Conservation (phyloP, 2,888 invertebrate genomes). For the Drosophila neotestacea region DNA sequence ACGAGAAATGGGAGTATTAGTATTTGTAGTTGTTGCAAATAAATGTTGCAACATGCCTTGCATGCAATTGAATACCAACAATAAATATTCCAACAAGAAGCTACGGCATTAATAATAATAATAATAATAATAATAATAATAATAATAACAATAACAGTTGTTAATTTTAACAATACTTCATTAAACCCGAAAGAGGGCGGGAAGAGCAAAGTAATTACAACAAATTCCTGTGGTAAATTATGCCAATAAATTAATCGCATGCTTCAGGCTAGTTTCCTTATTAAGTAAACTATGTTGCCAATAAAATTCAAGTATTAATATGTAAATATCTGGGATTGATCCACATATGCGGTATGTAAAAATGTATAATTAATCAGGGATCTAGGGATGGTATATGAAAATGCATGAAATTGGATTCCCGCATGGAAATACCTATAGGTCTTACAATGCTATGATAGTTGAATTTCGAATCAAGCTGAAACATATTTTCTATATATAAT, state of each 20-base stretch:
- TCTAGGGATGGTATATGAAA: too few relatives aligned
- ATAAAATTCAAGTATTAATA: background rate
- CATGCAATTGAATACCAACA: constrained; percentile 26
- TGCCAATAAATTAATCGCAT: constrained; percentile 33
- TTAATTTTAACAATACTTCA: constrained; percentile 44
- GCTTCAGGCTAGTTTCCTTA: constrained; percentile 21
- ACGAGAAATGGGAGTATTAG: background rate
- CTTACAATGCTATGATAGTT: too few relatives aligned
- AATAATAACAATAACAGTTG: constrained; percentile 42
- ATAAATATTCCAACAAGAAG: background rate
- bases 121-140: background rate
- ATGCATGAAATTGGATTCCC: too few relatives aligned
- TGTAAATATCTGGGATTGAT: too few relatives aligned
- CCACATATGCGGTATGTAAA: background rate
- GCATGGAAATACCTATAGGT: too few relatives aligned
- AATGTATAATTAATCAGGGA: too few relatives aligned
- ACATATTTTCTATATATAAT: too few relatives aligned
- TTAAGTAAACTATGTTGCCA: constrained; percentile 13
- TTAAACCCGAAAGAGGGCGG: constrained; percentile 4
- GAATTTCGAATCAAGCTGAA: too few relatives aligned
- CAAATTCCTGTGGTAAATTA: constrained; percentile 27
- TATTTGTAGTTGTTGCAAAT: constrained; percentile 27
- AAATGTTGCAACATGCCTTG: constrained; percentile 34
- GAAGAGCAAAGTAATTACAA: constrained; percentile 6
- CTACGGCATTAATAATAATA: constrained; percentile 8